A percentile compares a stretch with the other conserved stretches of the same genome.
phyloP scores from a whole-genome alignment of 2,113 vertebrate genomes.

The Onychostoma macrolepis region DNA sequence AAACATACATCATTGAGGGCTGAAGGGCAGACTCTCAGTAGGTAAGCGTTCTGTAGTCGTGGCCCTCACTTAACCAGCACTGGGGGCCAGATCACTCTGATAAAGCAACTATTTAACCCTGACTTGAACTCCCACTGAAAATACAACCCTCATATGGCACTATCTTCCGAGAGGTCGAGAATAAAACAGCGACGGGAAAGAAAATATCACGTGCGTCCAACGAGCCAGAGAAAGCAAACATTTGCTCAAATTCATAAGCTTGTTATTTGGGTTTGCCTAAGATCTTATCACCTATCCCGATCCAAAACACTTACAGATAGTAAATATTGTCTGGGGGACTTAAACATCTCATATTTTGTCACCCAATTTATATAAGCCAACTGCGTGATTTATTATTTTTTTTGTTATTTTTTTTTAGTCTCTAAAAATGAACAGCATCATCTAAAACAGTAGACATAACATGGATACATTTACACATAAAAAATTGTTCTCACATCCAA shows the following conservation, averaged over 20 bases:
- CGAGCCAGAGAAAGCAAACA: conserved; percentile 65
- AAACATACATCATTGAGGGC: conserved; percentile 57
- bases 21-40: conserved; percentile 46
- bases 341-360: not conserved
- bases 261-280: conserved; percentile 70
- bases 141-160: conserved; percentile 64
- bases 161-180: conserved; percentile 64
- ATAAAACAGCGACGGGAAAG: conserved; percentile 64
- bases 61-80: conserved; percentile 67
- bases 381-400: not conserved
- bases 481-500: not conserved
- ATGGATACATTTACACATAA: not conserved
- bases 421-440: not conserved
- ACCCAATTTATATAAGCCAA: not conserved
- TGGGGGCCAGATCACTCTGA: conserved; percentile 73
- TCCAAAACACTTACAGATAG: conserved; percentile 64
- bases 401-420: too few species aligned
- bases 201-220: conserved; percentile 69
- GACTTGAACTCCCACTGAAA: conserved; percentile 73
- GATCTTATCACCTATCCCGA: conserved; percentile 74
- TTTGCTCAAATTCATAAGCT: conserved; percentile 68
- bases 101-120: conserved; percentile 76
- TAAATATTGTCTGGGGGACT: conserved; percentile 37
- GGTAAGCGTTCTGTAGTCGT: conserved; percentile 60
- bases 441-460: not conserved